Percentiles rank a stretch among this genome's conserved stretches.
Conservation (phyloP, 2,888 invertebrate species). For the Hypomecis atomaria region DNA sequence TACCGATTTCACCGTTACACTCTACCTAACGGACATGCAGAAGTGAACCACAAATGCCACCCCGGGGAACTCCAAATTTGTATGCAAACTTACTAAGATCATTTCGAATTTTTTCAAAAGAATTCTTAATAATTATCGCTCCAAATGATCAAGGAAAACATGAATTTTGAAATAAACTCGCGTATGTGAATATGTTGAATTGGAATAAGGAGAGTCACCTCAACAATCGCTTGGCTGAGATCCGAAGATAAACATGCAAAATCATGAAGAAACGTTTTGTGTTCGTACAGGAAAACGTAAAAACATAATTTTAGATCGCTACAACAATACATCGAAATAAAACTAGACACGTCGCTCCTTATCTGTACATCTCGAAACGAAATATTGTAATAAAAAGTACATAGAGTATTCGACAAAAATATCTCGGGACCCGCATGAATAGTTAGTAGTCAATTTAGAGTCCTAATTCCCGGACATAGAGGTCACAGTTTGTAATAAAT, state of each 20-base stretch:
- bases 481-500: slow-evolving; percentile 49
- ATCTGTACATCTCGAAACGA: slow-evolving; percentile 72
- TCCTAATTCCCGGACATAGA: slow-evolving; percentile 59
- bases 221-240: slow-evolving; percentile 46
- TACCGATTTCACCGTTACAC: slow-evolving; percentile 46
- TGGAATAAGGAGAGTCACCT: slow-evolving; percentile 24
- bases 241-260: slow-evolving; percentile 55
- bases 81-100: slow-evolving; percentile 7
- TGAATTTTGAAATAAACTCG: slow-evolving; percentile 33
- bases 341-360: slow-evolving; percentile 67
- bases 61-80: slow-evolving; percentile 41
- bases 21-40: slow-evolving; percentile 18
- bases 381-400: slow-evolving; percentile 77
- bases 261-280: slow-evolving; percentile 58
- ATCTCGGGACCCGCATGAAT: slow-evolving; percentile 40
- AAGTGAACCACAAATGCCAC: slow-evolving; percentile 38
- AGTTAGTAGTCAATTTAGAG: slow-evolving; percentile 50
- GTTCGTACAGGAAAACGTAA: slow-evolving; percentile 70
- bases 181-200: slow-evolving; percentile 29
- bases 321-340: slow-evolving; percentile 68
- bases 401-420: slow-evolving; percentile 51
- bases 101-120: slow-evolving; percentile 9
- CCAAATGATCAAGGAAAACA: slow-evolving; percentile 45
- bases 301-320: slow-evolving; percentile 62
- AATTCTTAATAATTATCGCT: slow-evolving; percentile 34